Evolutionary conservation across 2,113 vertebrate genomes (phyloP), one percentile per base, ranked within the genome.

Genomic region (Heliornis fulica): DNA sequence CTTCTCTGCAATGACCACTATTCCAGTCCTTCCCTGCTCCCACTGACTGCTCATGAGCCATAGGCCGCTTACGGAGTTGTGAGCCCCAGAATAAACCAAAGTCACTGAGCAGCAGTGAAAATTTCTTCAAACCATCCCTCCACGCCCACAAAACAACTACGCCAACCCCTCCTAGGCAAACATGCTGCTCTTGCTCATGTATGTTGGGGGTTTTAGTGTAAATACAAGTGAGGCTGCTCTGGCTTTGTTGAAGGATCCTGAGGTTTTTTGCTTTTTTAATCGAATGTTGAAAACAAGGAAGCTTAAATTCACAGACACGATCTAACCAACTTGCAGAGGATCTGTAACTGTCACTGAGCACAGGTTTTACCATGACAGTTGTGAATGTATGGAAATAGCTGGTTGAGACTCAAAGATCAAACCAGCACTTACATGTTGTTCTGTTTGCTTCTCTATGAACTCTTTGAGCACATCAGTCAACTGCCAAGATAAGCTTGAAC

Each of bases 11-110:
- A 18, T 5, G 4, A 46, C 34, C 69, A 29, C 17, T 91, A 23
- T 34, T 83, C 64, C 43, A 72, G 43, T 36, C 54, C 40, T 45
- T 54, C 29, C 32, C 3, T 2, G 54, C 25, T 64, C 79, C 43
- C 60, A 46, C 36, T 51, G 11, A 46, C 13, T 32, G 26, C 16
- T 61, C 26, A 60, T 0, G 0, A 90, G 25, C 36, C 43, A 66
- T 6, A 12, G 7, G 13, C 10, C 3, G 3, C 29, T 60, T n/a
- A n/a, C n/a, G n/a, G n/a, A n/a, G n/a, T 36, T 28, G 11, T 0
- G 0, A 75, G 41, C 34, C 40, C 15, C 65, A 61, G 29, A 59
- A 76, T 15, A 71, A 82, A 28, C 40, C 2, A 1, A 79, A 83
- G 32, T 6, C 48, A 61, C 38, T 25, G 11, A 82, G 25, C 61